Evolutionary conservation across 2,888 invertebrate species (phyloP).

Genomic region (Brachyptera putata): DNA sequence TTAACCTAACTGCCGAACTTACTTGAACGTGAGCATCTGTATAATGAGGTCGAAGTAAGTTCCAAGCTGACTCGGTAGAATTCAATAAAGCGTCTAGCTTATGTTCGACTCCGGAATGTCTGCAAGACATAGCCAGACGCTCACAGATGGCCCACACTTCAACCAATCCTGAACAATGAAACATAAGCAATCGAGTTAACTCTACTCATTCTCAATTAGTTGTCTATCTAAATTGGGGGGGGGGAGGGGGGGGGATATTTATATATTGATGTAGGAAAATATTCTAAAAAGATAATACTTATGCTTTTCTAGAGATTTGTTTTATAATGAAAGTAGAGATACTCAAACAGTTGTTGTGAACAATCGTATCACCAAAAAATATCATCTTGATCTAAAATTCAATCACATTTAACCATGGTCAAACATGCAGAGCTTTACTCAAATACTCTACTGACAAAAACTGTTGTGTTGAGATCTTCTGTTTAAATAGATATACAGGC

Average conservation of each 20-base stretch:
- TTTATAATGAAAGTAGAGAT: neutral
- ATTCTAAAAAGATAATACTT: neutral
- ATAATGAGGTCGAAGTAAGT: constrained; percentile 46
- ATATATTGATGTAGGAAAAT: no score
- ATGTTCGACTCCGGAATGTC: constrained; percentile 40
- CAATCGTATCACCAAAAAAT: no score
- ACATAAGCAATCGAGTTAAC: no score
- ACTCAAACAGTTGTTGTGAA: neutral
- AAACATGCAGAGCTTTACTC: no score
- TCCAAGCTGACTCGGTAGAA: constrained; percentile 40
- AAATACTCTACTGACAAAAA: no score
- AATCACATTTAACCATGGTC: no score
- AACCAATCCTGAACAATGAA: constrained; percentile 42
- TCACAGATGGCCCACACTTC: constrained; percentile 48
- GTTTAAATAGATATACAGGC: no score
- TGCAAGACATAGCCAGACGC: constrained; percentile 46
- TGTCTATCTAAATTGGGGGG: no score
- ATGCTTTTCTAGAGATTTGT: neutral
- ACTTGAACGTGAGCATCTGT: constrained; percentile 42
- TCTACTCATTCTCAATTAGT: no score
- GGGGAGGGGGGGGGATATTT: no score
- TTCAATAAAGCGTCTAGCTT: constrained; percentile 5
- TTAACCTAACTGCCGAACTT: constrained; percentile 31
- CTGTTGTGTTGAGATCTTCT: no score
- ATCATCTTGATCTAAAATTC: no score